Evolutionary conservation across 1,140 invertebrate species (phyloP).

Genomic region (Rhyzopertha dominica): DNA sequence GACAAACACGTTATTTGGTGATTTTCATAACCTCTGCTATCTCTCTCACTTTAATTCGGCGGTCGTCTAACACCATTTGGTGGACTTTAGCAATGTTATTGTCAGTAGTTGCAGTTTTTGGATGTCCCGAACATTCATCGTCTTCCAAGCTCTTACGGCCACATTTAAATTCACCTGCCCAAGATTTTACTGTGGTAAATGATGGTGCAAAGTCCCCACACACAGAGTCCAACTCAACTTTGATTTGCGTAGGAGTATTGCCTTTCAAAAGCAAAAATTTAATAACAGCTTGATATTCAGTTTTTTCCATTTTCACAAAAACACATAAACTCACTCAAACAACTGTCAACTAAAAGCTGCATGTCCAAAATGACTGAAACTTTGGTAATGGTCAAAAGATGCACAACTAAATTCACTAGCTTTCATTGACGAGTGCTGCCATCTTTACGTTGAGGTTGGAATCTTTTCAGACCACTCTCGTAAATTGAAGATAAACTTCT

Average conservation of each 20-base stretch:
- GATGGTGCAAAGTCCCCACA: conserved; percentile 36
- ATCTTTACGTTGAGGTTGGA: too few relatives aligned
- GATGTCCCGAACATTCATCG: conserved; percentile 26
- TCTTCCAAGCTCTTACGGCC: conserved; percentile 30
- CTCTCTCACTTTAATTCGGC: conserved; percentile 11
- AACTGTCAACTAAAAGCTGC: conserved; percentile 13
- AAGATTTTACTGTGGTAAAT: conserved; percentile 34
- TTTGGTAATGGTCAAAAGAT: conserved; percentile 2
- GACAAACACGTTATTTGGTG: conserved; percentile 17
- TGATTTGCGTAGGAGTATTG: conserved; percentile 26
- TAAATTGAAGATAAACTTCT: too few relatives aligned
- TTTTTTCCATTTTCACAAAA: conserved; percentile 25
- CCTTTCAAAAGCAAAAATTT: conserved; percentile 28
- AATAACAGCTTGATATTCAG: conserved; percentile 20
- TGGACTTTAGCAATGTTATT: conserved; percentile 34
- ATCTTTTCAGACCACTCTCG: conserved; percentile 10
- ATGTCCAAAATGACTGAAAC: too few relatives aligned
- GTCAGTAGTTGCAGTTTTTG: conserved; percentile 29
- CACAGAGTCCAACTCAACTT: conserved; percentile 22
- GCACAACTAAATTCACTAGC: conserved; percentile 1
- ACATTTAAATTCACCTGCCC: conserved; percentile 38
- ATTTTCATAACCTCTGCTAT: conserved; percentile 18
- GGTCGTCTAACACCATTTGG: conserved; percentile 27
- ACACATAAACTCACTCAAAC: conserved; percentile 14
- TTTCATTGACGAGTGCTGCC: conserved; percentile 12